Conservation (phyloP, 2,888 invertebrate species). For the Tachina grossa region DNA sequence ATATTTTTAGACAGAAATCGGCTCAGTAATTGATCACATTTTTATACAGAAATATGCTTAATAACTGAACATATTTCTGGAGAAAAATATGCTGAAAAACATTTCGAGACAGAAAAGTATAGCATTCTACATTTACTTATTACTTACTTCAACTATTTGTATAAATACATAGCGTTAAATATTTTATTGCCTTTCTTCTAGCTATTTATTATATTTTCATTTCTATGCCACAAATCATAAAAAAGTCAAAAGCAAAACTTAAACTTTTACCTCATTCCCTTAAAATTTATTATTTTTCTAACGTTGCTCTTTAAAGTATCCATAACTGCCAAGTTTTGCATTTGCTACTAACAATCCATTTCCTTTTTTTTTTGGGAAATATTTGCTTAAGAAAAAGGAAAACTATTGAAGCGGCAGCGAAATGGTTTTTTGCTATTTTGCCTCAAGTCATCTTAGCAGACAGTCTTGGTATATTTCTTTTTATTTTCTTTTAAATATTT, state of each 20-base stretch:
- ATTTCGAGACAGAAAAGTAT: background rate
- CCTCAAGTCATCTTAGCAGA: conserved; percentile 49
- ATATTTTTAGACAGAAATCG: no score
- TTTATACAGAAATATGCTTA: no score
- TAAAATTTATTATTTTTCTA: conserved; percentile 38
- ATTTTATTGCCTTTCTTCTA: no score
- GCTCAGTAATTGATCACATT: no score
- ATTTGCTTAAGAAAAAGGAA: conserved; percentile 22
- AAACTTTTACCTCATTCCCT: background rate
- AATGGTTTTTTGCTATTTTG: conserved; percentile 3
- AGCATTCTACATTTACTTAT: no score
- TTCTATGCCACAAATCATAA: background rate
- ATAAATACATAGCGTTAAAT: no score
- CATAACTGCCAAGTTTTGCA: conserved; percentile 8
- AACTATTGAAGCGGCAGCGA: conserved; percentile 49
- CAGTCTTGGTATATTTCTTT: conserved; percentile 3
- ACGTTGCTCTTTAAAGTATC: conserved; percentile 18
- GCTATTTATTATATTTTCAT: no score
- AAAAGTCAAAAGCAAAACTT: background rate
- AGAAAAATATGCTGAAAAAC: no score
- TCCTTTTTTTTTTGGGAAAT: conserved; percentile 4
- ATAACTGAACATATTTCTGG: no score
- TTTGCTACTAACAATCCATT: background rate
- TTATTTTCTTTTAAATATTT: conserved; percentile 39
- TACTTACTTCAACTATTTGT: no score